These are phyloP conservation scores for Carassius auratus DNA, from an alignment of 2,113 vertebrate genomes.

Conservation along the genomic window DNA sequence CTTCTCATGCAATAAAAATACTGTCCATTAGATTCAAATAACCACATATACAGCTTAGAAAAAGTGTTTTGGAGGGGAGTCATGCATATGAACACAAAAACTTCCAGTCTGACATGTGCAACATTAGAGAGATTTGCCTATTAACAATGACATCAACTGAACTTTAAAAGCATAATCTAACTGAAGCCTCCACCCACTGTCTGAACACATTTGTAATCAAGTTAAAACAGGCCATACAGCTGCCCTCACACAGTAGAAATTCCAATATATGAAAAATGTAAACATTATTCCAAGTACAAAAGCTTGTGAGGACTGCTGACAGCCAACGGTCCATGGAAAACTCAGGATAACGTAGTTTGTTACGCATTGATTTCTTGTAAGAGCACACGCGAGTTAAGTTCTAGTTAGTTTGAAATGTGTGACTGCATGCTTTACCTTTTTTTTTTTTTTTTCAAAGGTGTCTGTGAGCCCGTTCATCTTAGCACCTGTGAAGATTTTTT, in stretches of 20 bases:
- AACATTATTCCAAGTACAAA: constrained; percentile 55
- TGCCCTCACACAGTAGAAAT: constrained; percentile 24
- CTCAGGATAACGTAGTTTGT: constrained; percentile 9
- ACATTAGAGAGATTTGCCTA: background rate
- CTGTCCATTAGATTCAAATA: constrained; percentile 28
- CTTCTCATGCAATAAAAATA: constrained; percentile 40
- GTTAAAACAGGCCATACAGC: constrained; percentile 11
- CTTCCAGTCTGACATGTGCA: background rate
- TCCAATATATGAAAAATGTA: constrained; percentile 48
- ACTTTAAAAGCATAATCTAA: background rate
- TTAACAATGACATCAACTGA: constrained; percentile 7
- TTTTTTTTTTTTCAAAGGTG: background rate
- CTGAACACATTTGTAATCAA: constrained; percentile 11
- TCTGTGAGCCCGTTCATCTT: background rate
- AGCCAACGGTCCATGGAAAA: background rate
- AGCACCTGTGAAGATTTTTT: background rate
- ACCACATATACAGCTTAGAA: background rate
- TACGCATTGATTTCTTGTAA: background rate
- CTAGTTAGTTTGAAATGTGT: background rate
- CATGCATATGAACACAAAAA: constrained; percentile 17
- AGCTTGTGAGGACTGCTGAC: constrained; percentile 22
- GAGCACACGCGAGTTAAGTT: background rate
- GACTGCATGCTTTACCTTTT: constrained; percentile 17
- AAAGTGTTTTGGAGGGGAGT: constrained; percentile 20
- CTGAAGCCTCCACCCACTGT: constrained; percentile 1